Conservation (phyloP, 2,797 vertebrate genomes). For the Cirrhinus molitorella region DNA sequence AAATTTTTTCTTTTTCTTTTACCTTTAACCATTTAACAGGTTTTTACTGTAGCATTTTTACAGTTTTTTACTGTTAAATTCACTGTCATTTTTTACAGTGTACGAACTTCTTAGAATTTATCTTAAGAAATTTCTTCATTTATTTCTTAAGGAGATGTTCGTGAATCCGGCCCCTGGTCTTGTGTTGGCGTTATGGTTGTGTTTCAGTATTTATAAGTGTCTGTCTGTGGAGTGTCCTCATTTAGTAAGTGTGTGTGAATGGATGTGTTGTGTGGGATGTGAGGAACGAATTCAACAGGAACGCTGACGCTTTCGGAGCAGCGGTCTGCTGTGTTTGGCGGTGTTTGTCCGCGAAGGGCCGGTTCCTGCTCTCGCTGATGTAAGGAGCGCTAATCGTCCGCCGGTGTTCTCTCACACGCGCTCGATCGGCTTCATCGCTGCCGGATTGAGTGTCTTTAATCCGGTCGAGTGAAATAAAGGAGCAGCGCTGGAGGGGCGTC, state of each 20-base stretch:
- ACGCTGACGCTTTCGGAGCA: slow-evolving; percentile 6
- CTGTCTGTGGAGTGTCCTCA: slow-evolving; percentile 13
- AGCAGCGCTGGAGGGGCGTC: slow-evolving; percentile 60
- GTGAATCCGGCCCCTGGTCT: too few species aligned
- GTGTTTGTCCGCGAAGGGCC: background rate
- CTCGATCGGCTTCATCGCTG: slow-evolving; percentile 44
- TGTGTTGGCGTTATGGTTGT: background rate
- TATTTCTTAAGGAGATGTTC: too few species aligned
- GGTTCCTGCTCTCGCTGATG: slow-evolving; percentile 43
- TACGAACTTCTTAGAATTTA: too few species aligned
- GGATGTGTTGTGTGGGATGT: slow-evolving; percentile 51
- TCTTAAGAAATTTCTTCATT: too few species aligned
- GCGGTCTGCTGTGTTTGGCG: background rate
- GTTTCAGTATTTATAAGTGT: background rate
- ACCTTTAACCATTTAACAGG: too few species aligned
- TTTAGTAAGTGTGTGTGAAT: slow-evolving; percentile 55
- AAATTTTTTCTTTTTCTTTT: too few species aligned
- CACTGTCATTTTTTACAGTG: too few species aligned
- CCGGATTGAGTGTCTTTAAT: slow-evolving; percentile 62
- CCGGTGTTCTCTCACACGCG: slow-evolving; percentile 67
- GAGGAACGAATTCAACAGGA: slow-evolving; percentile 49
- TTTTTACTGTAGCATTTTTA: too few species aligned
- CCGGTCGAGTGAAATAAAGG: slow-evolving; percentile 57
- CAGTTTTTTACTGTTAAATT: too few species aligned
- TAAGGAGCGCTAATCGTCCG: slow-evolving; percentile 73